Percentiles rank a stretch among this genome's conserved stretches.
phyloP scores from a whole-genome alignment of 2,888 invertebrate species.

The Rapana venosa region DNA sequence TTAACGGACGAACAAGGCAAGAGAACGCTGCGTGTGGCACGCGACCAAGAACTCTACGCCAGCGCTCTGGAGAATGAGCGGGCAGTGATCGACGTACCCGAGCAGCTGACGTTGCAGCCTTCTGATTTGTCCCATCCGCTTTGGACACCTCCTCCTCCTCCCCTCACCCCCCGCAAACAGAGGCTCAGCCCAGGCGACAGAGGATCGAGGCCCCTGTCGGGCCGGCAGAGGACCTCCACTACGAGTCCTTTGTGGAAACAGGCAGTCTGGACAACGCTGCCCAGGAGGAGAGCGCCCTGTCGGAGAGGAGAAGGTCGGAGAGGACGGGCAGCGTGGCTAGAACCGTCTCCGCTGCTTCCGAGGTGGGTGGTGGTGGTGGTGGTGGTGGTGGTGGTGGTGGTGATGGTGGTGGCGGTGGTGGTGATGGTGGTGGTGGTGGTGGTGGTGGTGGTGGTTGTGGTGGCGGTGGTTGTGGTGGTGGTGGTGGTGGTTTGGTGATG shows the following conservation, averaged over 20 bases:
- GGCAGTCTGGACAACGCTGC: not conserved
- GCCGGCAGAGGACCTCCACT: not conserved
- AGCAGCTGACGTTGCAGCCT: conserved; percentile 1
- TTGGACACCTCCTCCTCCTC: not conserved
- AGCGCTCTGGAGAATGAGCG: conserved; percentile 26
- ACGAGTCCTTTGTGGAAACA: conserved; percentile 26
- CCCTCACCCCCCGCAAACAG: not conserved
- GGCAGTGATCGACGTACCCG: not conserved
- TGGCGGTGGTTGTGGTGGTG: not conserved
- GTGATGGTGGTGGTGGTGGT: not conserved
- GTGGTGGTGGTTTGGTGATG: too few relatives aligned
- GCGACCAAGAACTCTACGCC: conserved; percentile 36
- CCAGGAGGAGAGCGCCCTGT: not conserved
- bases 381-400: not conserved
- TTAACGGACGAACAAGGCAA: conserved; percentile 27
- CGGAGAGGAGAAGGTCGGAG: not conserved
- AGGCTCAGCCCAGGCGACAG: not conserved
- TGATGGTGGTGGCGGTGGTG: not conserved
- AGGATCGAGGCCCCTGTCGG: not conserved
- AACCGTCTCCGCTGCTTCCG: not conserved
- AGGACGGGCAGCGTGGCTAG: not conserved
- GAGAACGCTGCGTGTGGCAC: conserved; percentile 26
- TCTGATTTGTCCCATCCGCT: conserved; percentile 13
- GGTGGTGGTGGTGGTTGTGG: not conserved
- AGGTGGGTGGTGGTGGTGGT: not conserved